Evolutionary conservation across 2,888 invertebrate species (phyloP).

Genomic region (Limenitis camilla): DNA sequence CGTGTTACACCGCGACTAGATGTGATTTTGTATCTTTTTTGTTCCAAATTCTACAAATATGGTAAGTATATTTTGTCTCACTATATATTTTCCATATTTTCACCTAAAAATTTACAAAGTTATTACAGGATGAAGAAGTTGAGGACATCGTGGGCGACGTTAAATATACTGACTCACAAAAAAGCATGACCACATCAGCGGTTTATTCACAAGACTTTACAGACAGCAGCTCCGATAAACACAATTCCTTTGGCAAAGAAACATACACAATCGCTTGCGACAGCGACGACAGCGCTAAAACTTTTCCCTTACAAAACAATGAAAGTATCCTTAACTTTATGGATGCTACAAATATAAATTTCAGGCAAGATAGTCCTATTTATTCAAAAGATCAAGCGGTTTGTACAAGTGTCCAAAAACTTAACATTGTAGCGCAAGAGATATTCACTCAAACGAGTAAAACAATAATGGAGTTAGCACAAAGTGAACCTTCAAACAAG

Average conservation of each 20-base stretch:
- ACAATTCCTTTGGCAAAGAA: slow-evolving; percentile 56
- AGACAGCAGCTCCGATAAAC: slow-evolving; percentile 55
- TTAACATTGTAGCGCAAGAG: slow-evolving; percentile 45
- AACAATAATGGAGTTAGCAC: slow-evolving; percentile 70
- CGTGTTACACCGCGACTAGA: slow-evolving; percentile 39
- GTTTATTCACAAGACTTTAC: slow-evolving; percentile 57
- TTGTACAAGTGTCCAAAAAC: slow-evolving; percentile 30
- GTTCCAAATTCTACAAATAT: slow-evolving; percentile 55
- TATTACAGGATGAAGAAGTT: slow-evolving; percentile 51
- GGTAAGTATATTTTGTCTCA: too few relatives aligned
- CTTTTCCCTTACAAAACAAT: slow-evolving; percentile 32
- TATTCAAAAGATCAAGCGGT: slow-evolving; percentile 15
- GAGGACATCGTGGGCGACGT: slow-evolving; percentile 55
- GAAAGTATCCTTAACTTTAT: slow-evolving; percentile 34
- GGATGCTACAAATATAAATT: slow-evolving; percentile 20
- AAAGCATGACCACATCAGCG: slow-evolving; percentile 58
- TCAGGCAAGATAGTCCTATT: slow-evolving; percentile 28
- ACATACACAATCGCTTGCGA: slow-evolving; percentile 58
- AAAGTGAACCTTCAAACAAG: slow-evolving; percentile 34
- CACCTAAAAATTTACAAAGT: background rate
- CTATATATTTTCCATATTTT: background rate
- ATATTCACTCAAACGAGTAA: slow-evolving; percentile 74
- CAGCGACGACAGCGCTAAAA: slow-evolving; percentile 50
- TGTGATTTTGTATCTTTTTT: slow-evolving; percentile 48
- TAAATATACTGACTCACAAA: slow-evolving; percentile 57